Conservation (phyloP, 2,888 invertebrate species). For the Seira sanloemensis region DNA sequence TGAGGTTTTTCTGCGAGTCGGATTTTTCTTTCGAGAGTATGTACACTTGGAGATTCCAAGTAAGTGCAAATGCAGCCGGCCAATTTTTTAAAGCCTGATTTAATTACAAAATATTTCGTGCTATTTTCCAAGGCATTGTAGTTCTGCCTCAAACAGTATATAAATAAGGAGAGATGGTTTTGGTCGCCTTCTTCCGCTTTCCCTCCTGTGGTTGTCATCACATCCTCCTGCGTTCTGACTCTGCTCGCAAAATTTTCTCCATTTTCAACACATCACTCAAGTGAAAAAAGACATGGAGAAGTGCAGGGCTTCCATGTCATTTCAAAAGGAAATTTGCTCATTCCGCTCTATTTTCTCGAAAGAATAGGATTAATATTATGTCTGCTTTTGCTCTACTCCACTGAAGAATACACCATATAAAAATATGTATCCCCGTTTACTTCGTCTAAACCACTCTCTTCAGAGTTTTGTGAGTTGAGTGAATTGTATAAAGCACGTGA, state of each 20-base stretch:
- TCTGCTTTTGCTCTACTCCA: neutral
- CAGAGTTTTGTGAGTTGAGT: neutral
- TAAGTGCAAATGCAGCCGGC: too few species aligned
- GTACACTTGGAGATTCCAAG: too few species aligned
- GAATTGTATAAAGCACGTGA: slow-evolving; percentile 42
- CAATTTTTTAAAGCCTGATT: too few species aligned
- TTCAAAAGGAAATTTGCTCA: slow-evolving; percentile 61
- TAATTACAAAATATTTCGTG: too few species aligned
- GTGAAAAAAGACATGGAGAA: neutral
- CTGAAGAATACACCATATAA: neutral
- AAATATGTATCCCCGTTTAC: neutral
- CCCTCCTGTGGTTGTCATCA: neutral
- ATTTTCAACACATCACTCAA: neutral
- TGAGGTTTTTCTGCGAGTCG: too few species aligned
- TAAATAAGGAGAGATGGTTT: slow-evolving; percentile 4
- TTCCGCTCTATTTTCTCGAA: slow-evolving; percentile 63
- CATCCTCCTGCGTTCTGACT: too few species aligned
- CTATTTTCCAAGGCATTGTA: too few species aligned
- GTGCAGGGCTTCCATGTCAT: slow-evolving; percentile 41
- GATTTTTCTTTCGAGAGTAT: too few species aligned
- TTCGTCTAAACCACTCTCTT: neutral
- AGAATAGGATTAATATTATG: slow-evolving; percentile 55
- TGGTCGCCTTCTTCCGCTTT: neutral
- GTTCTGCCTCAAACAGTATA: too few species aligned
- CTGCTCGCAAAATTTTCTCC: too few species aligned